A percentile compares a stretch with the other conserved stretches of the same genome.
Conservation (phyloP, 35 echinoderm and acorn worm genomes). For the Ophioderma brevispina region DNA sequence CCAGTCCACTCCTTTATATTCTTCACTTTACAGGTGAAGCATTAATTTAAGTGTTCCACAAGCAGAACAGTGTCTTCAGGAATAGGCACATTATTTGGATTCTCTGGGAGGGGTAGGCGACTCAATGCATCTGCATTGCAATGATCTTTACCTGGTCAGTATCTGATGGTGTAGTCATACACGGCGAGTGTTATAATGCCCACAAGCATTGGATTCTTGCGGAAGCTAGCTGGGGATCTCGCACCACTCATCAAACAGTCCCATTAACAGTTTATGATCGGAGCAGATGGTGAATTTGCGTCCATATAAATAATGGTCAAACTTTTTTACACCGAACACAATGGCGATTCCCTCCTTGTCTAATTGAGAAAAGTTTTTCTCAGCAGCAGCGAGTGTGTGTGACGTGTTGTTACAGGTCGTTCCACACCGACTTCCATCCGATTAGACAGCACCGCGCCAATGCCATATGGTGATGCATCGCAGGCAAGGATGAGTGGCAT, state of each 20-base stretch:
- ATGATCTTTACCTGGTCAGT: too few species aligned
- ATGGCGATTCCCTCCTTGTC: slow-evolving; percentile 56
- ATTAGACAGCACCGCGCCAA: slow-evolving; percentile 61
- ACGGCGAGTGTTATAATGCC: too few species aligned
- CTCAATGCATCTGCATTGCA: slow-evolving; percentile 54
- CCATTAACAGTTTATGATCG: slow-evolving; percentile 67
- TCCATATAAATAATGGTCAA: slow-evolving; percentile 40
- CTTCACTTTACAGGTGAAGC: slow-evolving; percentile 2
- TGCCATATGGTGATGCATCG: slow-evolving; percentile 59
- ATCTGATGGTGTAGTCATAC: too few species aligned
- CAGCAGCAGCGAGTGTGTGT: slow-evolving; percentile 23
- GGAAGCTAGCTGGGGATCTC: too few species aligned
- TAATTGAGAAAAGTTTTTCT: slow-evolving; percentile 50
- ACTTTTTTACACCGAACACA: slow-evolving; percentile 14
- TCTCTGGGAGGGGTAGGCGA: slow-evolving; percentile 31
- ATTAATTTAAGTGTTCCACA: slow-evolving; percentile 32
- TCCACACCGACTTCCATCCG: slow-evolving; percentile 1
- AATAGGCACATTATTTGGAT: neutral
- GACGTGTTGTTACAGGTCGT: slow-evolving; percentile 47
- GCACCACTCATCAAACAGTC: too few species aligned
- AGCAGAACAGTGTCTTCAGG: neutral
- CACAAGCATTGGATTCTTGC: too few species aligned
- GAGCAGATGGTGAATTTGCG: slow-evolving; percentile 31
- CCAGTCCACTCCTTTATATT: slow-evolving; percentile 1
- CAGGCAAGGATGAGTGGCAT: slow-evolving; percentile 10